Percentiles rank a stretch among this genome's conserved stretches.
Conservation (phyloP, 2,888 invertebrate species). For the Tolmerus cingulatus region DNA sequence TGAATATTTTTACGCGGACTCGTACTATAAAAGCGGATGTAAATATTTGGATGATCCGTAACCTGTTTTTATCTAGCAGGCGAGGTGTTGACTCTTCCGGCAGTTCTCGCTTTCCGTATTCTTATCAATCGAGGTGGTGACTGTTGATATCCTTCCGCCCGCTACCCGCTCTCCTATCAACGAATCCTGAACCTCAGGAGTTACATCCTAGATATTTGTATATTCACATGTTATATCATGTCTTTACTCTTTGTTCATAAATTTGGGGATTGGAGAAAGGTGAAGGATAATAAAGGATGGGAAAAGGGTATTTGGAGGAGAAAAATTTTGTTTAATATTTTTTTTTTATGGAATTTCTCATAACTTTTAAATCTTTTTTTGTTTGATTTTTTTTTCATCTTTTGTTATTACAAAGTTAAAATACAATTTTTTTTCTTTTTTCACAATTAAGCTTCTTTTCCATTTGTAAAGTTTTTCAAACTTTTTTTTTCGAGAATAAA, state of each 20-base stretch:
- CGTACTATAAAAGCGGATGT: too few relatives aligned
- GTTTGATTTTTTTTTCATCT: slow-evolving; percentile 10
- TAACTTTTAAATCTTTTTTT: slow-evolving; percentile 40
- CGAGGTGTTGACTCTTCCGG: too few relatives aligned
- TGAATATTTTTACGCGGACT: too few relatives aligned
- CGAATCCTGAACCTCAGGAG: too few relatives aligned
- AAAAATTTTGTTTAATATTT: slow-evolving; percentile 38
- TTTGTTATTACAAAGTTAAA: slow-evolving; percentile 38
- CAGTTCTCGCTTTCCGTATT: too few relatives aligned
- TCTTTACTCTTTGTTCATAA: slow-evolving; percentile 56
- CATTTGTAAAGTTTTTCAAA: slow-evolving; percentile 14
- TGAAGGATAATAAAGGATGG: slow-evolving; percentile 21
- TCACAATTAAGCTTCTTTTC: background rate
- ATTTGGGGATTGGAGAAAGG: slow-evolving; percentile 53
- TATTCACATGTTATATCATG: background rate
- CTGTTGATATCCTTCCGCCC: too few relatives aligned
- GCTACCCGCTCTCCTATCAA: too few relatives aligned
- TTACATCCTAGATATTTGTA: too few relatives aligned
- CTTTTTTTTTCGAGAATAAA: slow-evolving; percentile 22
- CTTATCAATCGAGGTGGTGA: too few relatives aligned
- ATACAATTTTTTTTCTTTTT: background rate
- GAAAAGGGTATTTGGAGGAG: slow-evolving; percentile 16
- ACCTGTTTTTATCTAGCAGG: too few relatives aligned
- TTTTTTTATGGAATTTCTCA: slow-evolving; percentile 49
- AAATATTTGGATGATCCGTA: too few relatives aligned